Base-by-base conservation (phyloP, 2,113 vertebrate species). In the Vulpes ferrilata region DNA sequence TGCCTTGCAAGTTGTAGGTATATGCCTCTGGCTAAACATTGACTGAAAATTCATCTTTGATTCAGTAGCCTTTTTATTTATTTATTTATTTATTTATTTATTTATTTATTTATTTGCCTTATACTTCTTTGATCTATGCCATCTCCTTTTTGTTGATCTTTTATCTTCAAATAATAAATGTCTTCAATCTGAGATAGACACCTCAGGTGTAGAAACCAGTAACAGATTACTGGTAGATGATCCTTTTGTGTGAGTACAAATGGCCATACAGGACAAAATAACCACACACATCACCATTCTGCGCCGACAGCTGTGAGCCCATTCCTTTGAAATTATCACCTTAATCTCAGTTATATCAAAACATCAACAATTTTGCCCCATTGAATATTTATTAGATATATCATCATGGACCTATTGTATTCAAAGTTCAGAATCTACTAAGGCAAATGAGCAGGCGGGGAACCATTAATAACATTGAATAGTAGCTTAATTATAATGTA, bases 91-190 rank as follows among this genome's bases (percentile, higher is more conserved):
- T 35, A 35, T 35, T 35, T 35, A 35, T 35, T 35, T 35, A 35
- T 35, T 35, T 35, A 35, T 35, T 35, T 35, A 35, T 84, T 55
- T 62, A 71, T 87, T 11, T 9, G 67, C 55, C 81, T 92, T 78
- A 11, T 7, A 27, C 92, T 60, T 86, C 16, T 59, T 64, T 87
- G 8, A 32, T 38, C 32, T 80, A 11, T 73, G 11, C 15, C 30
- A 67, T 83, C n/a, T 95, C 48, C 53, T 86, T 92, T 23, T 55
- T 93, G 20, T 65, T 90, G 88, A 2, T 71, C 51, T 11, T 91
- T 96, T 86, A 71, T 82, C 38, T 95, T 22, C 57, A 96, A 91
- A 91, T 93, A 93, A 93, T 32, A 78, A 16, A 48, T 91, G 87
- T 86, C 19, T 88, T 97, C 48, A 88, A 23, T 89, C 76, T 93